Conservation (phyloP, 2,888 invertebrate genomes). For the Philereme vetulata region DNA sequence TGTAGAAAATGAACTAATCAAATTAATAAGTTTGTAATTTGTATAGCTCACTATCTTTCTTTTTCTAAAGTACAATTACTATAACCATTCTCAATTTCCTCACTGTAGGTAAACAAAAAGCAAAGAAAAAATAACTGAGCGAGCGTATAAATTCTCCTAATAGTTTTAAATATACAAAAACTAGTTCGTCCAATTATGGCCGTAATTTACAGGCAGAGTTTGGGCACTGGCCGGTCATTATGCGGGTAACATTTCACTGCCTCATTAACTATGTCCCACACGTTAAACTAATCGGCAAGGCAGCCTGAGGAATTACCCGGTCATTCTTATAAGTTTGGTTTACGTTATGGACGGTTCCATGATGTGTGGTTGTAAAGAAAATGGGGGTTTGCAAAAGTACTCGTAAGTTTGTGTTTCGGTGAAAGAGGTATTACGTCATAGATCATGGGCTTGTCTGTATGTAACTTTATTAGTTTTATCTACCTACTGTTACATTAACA, state of each 20-base stretch:
- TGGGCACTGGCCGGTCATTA: slow-evolving; percentile 41
- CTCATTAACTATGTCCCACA: slow-evolving; percentile 66
- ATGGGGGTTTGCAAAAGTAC: not conserved
- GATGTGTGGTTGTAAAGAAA: slow-evolving; percentile 10
- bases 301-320: slow-evolving; percentile 33
- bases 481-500: no score
- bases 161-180: slow-evolving; percentile 41
- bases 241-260: slow-evolving; percentile 56
- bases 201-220: slow-evolving; percentile 39
- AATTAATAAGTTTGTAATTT: no score
- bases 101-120: no score
- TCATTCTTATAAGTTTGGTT: slow-evolving; percentile 26
- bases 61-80: no score
- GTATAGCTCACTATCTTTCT: no score
- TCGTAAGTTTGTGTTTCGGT: no score
- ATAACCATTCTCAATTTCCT: not conserved
- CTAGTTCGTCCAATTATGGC: slow-evolving; percentile 42
- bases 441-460: no score
- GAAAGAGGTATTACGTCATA: no score
- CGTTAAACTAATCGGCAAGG: slow-evolving; percentile 61
- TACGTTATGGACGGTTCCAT: slow-evolving; percentile 15
- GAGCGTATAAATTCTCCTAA: slow-evolving; percentile 28
- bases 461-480: no score
- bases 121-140: not conserved
- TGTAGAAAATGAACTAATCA: no score